phyloP scores from a whole-genome alignment of 2,113 vertebrate species.

The Miniopterus natalensis region DNA sequence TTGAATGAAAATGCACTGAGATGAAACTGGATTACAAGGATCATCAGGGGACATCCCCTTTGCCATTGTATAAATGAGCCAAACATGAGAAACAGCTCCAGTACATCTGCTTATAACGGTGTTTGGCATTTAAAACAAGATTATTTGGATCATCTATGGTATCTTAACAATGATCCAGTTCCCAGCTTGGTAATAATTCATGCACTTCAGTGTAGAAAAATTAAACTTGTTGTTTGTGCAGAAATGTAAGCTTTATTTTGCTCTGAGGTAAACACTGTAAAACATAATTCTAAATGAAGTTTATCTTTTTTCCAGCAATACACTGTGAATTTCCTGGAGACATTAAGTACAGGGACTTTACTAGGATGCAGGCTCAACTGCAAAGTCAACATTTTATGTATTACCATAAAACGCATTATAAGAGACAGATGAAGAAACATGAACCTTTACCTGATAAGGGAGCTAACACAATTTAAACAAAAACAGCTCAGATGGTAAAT shows the following conservation, averaged over 20 bases:
- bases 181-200: slow-evolving; percentile 63
- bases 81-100: slow-evolving; percentile 17
- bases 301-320: neutral
- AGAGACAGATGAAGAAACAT: neutral
- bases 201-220: slow-evolving; percentile 40
- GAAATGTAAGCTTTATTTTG: slow-evolving; percentile 42
- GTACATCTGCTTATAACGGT: slow-evolving; percentile 43
- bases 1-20: slow-evolving; percentile 61
- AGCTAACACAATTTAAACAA: neutral
- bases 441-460: neutral
- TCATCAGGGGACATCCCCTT: neutral
- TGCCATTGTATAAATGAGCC: slow-evolving; percentile 53
- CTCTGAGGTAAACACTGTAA: neutral
- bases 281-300: slow-evolving; percentile 51
- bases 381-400: slow-evolving; percentile 32
- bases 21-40: slow-evolving; percentile 63
- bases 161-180: slow-evolving; percentile 53
- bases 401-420: neutral
- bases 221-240: slow-evolving; percentile 47
- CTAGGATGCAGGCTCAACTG: neutral
- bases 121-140: slow-evolving; percentile 68
- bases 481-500: neutral
- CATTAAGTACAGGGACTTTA: neutral
- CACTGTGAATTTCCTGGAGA: neutral
- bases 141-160: slow-evolving; percentile 59